A percentile compares a stretch with the other conserved stretches of the same genome.
phyloP scores from a whole-genome alignment of 2,113 vertebrate genomes.

The Poeciliopsis occidentalis region DNA sequence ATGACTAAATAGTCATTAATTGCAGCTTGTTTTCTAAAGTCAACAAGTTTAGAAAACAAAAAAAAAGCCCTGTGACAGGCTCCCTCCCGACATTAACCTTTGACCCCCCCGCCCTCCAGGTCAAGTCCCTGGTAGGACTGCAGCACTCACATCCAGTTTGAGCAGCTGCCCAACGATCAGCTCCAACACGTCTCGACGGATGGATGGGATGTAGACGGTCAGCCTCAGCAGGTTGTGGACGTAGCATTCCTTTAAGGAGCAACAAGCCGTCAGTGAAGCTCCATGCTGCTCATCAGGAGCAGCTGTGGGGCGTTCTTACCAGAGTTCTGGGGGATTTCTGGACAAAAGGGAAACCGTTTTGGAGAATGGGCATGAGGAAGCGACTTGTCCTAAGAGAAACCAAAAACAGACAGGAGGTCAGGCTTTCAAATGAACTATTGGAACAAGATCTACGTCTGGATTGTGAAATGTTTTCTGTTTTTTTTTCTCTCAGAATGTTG shows the following conservation, averaged over 20 bases:
- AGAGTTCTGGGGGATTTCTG: conserved; percentile 92
- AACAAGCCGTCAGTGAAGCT: neutral
- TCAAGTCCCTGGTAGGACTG: neutral
- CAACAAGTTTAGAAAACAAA: neutral
- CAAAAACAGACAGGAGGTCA: neutral
- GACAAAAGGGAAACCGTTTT: conserved; percentile 90
- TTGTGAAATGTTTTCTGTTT: no score
- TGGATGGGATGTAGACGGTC: conserved; percentile 85
- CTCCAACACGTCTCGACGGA: conserved; percentile 89
- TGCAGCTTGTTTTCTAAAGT: no score
- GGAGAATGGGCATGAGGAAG: conserved; percentile 92
- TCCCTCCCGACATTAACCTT: neutral
- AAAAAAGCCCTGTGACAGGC: no score
- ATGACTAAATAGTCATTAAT: no score
- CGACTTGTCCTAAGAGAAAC: conserved; percentile 83
- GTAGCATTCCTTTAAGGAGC: conserved; percentile 88
- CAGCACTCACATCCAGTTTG: conserved; percentile 89
- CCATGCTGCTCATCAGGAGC: no score
- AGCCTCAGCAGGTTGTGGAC: conserved; percentile 92
- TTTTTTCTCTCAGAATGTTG: no score
- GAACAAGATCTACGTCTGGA: no score
- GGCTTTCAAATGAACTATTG: no score
- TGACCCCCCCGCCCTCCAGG: neutral
- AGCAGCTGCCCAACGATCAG: conserved; percentile 89
- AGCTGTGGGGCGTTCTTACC: conserved; percentile 77